phyloP scores from a whole-genome alignment of 2,888 invertebrate species.

The Atethmia centrago region DNA sequence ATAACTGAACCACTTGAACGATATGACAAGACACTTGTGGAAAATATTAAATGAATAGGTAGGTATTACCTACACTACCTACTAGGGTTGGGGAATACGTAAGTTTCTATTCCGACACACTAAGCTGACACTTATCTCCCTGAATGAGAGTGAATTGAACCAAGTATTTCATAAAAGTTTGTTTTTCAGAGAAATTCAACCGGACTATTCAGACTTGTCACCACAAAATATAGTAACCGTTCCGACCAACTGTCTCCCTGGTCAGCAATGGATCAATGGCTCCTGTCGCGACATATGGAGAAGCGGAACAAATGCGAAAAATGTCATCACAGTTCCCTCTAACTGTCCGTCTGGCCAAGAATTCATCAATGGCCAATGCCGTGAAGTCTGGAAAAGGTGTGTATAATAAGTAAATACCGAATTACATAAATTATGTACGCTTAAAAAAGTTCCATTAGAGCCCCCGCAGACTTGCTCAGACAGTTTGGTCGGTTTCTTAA shows the following conservation, averaged over 20 bases:
- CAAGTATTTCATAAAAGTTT: background rate
- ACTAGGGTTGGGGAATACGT: background rate
- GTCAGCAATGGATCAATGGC: slow-evolving; percentile 62
- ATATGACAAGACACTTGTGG: slow-evolving; percentile 21
- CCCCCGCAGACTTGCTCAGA: background rate
- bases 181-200: slow-evolving; percentile 28
- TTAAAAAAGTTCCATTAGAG: background rate
- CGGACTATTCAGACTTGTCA: slow-evolving; percentile 4
- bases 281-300: slow-evolving; percentile 62
- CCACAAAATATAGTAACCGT: slow-evolving; percentile 59
- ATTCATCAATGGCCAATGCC: slow-evolving; percentile 71
- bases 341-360: slow-evolving; percentile 69
- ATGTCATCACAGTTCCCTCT: slow-evolving; percentile 65
- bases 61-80: background rate
- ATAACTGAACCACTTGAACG: slow-evolving; percentile 14
- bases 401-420: background rate
- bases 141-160: background rate
- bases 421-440: background rate
- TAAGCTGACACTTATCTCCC: background rate
- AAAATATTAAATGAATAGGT: slow-evolving; percentile 22
- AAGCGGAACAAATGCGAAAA: slow-evolving; percentile 38
- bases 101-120: background rate
- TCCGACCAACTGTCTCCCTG: slow-evolving; percentile 53
- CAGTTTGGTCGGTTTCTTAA: background rate
- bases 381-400: slow-evolving; percentile 65